phyloP scores from a whole-genome alignment of 2,888 invertebrate genomes.

The Chalcosyrphus nemorum region DNA sequence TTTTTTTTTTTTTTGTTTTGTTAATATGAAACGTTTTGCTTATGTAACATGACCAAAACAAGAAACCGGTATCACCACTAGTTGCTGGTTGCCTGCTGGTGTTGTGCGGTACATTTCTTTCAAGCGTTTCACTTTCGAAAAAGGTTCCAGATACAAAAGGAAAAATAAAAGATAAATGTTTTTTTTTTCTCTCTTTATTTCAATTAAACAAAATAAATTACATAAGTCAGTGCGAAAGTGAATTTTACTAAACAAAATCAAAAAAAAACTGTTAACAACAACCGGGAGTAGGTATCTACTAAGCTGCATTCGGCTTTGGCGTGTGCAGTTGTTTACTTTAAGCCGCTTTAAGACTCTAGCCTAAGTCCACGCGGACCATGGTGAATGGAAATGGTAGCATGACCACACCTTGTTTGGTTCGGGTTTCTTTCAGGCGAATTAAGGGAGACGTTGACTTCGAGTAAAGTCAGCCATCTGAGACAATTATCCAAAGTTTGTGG shows the following conservation, averaged over 20 bases:
- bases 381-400: constrained; percentile 37
- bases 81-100: not conserved
- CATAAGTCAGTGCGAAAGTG: constrained; percentile 47
- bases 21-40: constrained; percentile 29
- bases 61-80: constrained; percentile 53
- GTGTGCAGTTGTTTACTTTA: constrained; percentile 30
- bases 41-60: constrained; percentile 63
- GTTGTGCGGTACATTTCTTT: constrained; percentile 50
- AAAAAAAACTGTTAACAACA: not conserved
- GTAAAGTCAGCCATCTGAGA: constrained; percentile 51
- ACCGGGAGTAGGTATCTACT: not conserved
- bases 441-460: constrained; percentile 44
- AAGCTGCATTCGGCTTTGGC: not conserved
- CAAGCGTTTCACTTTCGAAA: constrained; percentile 65
- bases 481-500: constrained; percentile 55
- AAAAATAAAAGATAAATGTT: constrained; percentile 12
- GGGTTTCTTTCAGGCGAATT: not conserved
- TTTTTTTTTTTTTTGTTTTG: constrained; percentile 18
- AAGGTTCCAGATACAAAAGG: constrained; percentile 31
- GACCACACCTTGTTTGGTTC: constrained; percentile 55
- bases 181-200: constrained; percentile 35
- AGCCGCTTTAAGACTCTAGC: constrained; percentile 15
- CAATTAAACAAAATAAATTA: constrained; percentile 55
- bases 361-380: constrained; percentile 17
- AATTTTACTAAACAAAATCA: constrained; percentile 15